Evolutionary conservation across 2,888 invertebrate genomes (phyloP).

Genomic region (Augiades crinisus): DNA sequence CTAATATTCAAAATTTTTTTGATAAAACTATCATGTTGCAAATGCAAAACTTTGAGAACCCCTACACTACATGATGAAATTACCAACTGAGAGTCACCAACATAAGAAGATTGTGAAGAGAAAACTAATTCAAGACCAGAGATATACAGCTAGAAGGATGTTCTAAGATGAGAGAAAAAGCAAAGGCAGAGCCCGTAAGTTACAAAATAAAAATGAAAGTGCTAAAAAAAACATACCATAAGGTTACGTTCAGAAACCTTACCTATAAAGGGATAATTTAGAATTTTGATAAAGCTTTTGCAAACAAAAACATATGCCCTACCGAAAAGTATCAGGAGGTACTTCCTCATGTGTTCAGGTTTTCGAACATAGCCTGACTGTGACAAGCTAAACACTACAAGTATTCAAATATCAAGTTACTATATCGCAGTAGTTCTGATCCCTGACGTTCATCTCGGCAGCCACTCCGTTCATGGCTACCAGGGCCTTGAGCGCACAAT

Average conservation of each 20-base stretch:
- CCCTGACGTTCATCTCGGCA: constrained; percentile 60
- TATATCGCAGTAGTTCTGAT: constrained; percentile 64
- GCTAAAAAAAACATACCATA: constrained; percentile 35
- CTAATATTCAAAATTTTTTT: no score
- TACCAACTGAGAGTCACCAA: not conserved
- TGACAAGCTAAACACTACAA: constrained; percentile 63
- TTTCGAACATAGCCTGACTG: constrained; percentile 78
- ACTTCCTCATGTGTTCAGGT: constrained; percentile 45
- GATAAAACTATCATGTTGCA: no score
- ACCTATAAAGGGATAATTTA: constrained; percentile 44
- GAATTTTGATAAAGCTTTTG: constrained; percentile 41
- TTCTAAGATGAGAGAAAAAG: not conserved
- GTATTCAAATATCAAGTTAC: constrained; percentile 52
- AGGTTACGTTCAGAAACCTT: constrained; percentile 80
- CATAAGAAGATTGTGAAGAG: not conserved
- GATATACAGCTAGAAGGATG: constrained; percentile 1
- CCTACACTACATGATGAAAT: not conserved
- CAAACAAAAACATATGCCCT: constrained; percentile 25
- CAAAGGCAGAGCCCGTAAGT: constrained; percentile 31
- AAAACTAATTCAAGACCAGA: not conserved
- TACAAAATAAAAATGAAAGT: constrained; percentile 27
- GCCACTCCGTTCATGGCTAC: constrained; percentile 74
- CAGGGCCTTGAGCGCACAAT: constrained; percentile 69
- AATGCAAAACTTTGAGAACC: no score
- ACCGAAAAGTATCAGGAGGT: not conserved